These are phyloP conservation scores for Lasius platythorax DNA, from an alignment of 2,888 invertebrate genomes.

Conservation along the genomic window DNA sequence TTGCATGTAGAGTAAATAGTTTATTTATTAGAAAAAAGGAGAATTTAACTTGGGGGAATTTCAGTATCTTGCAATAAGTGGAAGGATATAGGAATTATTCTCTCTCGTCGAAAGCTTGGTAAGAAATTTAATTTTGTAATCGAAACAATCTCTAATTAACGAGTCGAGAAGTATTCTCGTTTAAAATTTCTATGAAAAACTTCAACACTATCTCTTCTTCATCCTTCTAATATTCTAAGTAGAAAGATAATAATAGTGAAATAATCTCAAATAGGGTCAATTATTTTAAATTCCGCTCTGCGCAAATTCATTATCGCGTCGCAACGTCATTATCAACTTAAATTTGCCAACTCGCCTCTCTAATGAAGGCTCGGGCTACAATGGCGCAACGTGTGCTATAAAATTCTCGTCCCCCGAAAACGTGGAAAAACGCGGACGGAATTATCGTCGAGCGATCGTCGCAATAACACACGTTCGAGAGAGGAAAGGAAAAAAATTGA, in stretches of 20 bases:
- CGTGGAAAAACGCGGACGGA: conserved; percentile 15
- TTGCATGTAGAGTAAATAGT: not conserved
- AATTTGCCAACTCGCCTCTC: conserved; percentile 19
- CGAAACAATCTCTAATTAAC: not conserved
- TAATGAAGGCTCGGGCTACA: conserved; percentile 36
- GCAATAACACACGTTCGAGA: not conserved
- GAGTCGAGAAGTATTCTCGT: not conserved
- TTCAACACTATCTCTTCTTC: not conserved
- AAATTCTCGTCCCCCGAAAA: conserved; percentile 28
- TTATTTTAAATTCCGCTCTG: conserved; percentile 16
- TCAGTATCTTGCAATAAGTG: not conserved
- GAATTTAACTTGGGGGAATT: not conserved
- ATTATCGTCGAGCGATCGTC: conserved; percentile 43
- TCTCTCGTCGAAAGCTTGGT: not conserved
- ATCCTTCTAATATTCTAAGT: not conserved
- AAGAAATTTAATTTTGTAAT: not conserved
- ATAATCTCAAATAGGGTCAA: conserved; percentile 2
- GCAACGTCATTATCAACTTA: conserved; percentile 44
- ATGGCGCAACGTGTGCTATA: conserved; percentile 8
- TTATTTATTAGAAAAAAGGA: not conserved
- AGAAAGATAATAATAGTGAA: not conserved
- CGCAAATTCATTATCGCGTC: conserved; percentile 26
- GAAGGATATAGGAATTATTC: not conserved
- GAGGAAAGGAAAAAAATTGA: conserved; percentile 10
- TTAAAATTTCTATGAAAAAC: not conserved